Evolutionary conservation across 2,888 invertebrate genomes (phyloP), one percentile per base, ranked within the genome.

Genomic region (Leptogaster cylindrica): DNA sequence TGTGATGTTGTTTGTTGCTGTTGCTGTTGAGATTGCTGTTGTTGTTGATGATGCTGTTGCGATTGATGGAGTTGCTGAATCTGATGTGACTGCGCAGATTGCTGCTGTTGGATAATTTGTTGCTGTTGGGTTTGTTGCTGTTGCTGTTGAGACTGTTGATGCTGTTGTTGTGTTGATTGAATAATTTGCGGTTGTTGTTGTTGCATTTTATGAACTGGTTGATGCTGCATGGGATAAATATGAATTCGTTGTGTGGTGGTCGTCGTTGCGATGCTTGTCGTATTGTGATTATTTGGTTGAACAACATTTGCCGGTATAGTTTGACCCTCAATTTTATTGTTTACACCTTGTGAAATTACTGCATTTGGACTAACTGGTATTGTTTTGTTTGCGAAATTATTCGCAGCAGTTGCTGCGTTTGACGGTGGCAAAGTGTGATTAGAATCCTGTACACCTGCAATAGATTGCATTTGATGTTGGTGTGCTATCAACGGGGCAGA

Each of bases 211-310:
- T 36, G 52, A 25, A 12, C 18, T 2, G 23, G 14, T 12, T 78
- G 77, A 68, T 78, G 78, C 58, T 78, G 79, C 76, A 79, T 77
- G 2, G 78, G 78, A 73, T 78, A 79, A 10, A 79, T 76, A 51
- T 78, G 78, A 58, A 78, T 78, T 18, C 76, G 73, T 65, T 78
- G 79, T 6, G 77, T 73, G 65, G 73, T 39, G 25, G 18, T 46
- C 5, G 16, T 58, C 20, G 31, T 14, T 25, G 16, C 23, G n/a
- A n/a, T n/a, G 27, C 20, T 65, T 20, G 71, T 51, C 28, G 74
- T 71, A 33, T 73, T 80, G 70, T 80, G 81, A 71, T 80, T 80
- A 69, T 80, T 80, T 0, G 80, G 79, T 65, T 79, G 80, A 46
- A 80, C 80, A 65, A 80, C 75, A 73, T 79, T 80, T 4, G 80